Conservation (phyloP, 1,140 invertebrate genomes). For the Drosophila nigromelanica region DNA sequence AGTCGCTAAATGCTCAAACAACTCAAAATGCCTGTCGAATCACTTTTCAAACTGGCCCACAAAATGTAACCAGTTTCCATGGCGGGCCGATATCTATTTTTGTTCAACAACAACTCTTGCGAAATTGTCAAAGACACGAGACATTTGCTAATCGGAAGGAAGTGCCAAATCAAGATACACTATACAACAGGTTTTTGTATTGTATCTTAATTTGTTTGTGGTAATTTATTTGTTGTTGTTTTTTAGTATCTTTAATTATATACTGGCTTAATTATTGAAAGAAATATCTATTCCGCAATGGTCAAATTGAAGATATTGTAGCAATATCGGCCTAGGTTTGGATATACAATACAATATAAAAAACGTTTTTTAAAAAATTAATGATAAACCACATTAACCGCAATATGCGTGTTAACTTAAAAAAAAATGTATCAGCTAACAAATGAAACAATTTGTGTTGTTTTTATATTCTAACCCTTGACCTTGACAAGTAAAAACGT, state of each 20-base stretch:
- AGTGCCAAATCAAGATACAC: constrained; percentile 46
- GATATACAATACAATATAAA: no score
- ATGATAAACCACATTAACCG: no score
- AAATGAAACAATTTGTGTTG: no score
- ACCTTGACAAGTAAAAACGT: no score
- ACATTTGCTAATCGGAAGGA: constrained; percentile 68
- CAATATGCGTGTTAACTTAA: no score
- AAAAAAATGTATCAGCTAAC: no score
- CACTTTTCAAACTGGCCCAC: constrained; percentile 47
- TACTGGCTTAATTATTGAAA: background rate
- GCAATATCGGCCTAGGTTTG: no score
- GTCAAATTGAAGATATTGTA: no score
- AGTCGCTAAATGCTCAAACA: constrained; percentile 17
- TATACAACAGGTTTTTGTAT: constrained; percentile 23
- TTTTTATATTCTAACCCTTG: no score
- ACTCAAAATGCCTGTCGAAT: constrained; percentile 43
- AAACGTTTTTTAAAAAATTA: no score
- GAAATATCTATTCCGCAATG: background rate
- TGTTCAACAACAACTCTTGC: constrained; percentile 31
- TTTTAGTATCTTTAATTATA: background rate
- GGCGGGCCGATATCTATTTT: constrained; percentile 24
- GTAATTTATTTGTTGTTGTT: background rate
- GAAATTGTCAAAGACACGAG: constrained; percentile 28
- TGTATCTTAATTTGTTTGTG: background rate
- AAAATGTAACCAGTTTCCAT: constrained; percentile 55